phyloP scores from a whole-genome alignment of 2,888 invertebrate genomes.

The Drosophila subsilvestris region DNA sequence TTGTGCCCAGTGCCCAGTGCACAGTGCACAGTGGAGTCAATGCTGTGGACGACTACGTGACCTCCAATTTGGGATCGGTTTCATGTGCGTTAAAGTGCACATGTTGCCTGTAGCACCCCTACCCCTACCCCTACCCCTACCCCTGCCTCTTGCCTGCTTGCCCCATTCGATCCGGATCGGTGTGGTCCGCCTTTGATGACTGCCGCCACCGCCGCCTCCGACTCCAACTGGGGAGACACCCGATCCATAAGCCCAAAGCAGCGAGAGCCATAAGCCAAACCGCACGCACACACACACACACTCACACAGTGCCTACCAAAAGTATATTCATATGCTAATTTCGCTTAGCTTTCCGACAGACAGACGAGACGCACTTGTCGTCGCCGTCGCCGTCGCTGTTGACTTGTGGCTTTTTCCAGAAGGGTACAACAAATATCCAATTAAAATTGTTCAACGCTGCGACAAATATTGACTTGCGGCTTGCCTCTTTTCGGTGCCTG shows the following conservation, averaged over 20 bases:
- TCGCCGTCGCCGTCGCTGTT: constrained; percentile 20
- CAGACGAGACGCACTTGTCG: constrained; percentile 55
- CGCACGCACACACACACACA: constrained; percentile 23
- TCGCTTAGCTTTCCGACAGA: constrained; percentile 56
- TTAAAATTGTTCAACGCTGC: constrained; percentile 68
- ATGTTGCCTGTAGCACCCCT: constrained; percentile 52
- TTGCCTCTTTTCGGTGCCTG: constrained; percentile 25
- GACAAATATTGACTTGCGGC: constrained; percentile 54
- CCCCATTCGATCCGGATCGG: constrained; percentile 25
- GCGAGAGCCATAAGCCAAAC: constrained; percentile 32
- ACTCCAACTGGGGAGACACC: constrained; percentile 48
- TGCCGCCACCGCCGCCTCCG: constrained; percentile 59
- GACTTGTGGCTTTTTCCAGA: constrained; percentile 49
- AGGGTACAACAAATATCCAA: constrained; percentile 68
- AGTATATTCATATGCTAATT: constrained; percentile 75
- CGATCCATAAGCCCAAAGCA: constrained; percentile 52
- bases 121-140: not conserved
- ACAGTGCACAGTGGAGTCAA: constrained; percentile 18
- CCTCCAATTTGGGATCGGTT: constrained; percentile 75
- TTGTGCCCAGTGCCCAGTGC: constrained; percentile 41
- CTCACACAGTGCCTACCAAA: constrained; percentile 31
- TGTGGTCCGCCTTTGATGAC: constrained; percentile 70
- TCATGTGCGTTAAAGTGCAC: constrained; percentile 68
- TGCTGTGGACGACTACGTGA: constrained; percentile 69
- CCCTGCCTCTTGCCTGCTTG: not conserved